A percentile compares a stretch with the other conserved stretches of the same genome.
Evolutionary conservation across 2,113 vertebrate genomes (phyloP).

Genomic region (Oriolus oriolus): DNA sequence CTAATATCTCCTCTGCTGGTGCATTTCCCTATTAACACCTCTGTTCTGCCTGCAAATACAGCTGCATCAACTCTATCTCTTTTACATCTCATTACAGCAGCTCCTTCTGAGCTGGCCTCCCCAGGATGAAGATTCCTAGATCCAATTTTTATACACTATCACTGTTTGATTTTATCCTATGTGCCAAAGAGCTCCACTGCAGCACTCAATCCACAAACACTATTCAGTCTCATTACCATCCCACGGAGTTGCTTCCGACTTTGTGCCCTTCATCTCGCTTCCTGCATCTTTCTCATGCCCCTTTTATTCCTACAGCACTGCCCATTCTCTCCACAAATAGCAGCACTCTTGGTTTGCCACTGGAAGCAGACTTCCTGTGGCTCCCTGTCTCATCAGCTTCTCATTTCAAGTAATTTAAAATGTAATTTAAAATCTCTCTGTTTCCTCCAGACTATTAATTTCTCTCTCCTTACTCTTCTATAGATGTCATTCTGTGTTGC

Average conservation of each 20-base stretch:
- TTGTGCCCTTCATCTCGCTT: slow-evolving; percentile 32
- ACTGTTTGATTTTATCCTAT: background rate
- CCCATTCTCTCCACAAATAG: slow-evolving; percentile 63
- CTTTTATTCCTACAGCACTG: slow-evolving; percentile 36
- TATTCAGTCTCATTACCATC: slow-evolving; percentile 15
- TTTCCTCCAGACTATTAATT: slow-evolving; percentile 64
- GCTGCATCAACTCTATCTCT: background rate
- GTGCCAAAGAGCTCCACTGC: background rate
- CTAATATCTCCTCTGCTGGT: background rate
- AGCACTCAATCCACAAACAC: background rate
- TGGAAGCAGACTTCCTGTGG: slow-evolving; percentile 58
- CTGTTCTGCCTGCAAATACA: background rate
- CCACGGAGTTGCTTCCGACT: slow-evolving; percentile 44
- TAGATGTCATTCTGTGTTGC: slow-evolving; percentile 31
- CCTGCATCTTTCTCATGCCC: slow-evolving; percentile 35
- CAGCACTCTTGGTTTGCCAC: slow-evolving; percentile 60
- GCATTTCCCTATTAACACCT: slow-evolving; percentile 28
- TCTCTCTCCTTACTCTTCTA: slow-evolving; percentile 43
- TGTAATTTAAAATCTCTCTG: slow-evolving; percentile 61
- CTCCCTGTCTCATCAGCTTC: slow-evolving; percentile 61
- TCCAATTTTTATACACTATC: background rate
- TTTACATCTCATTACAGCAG: slow-evolving; percentile 12
- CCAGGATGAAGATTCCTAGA: background rate
- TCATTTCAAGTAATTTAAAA: slow-evolving; percentile 67
- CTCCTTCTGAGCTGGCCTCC: background rate